A percentile compares a stretch with the other conserved stretches of the same genome.
These are phyloP conservation scores for Cantharis rufa DNA, from an alignment of 2,888 invertebrate species.

Conservation along the genomic window DNA sequence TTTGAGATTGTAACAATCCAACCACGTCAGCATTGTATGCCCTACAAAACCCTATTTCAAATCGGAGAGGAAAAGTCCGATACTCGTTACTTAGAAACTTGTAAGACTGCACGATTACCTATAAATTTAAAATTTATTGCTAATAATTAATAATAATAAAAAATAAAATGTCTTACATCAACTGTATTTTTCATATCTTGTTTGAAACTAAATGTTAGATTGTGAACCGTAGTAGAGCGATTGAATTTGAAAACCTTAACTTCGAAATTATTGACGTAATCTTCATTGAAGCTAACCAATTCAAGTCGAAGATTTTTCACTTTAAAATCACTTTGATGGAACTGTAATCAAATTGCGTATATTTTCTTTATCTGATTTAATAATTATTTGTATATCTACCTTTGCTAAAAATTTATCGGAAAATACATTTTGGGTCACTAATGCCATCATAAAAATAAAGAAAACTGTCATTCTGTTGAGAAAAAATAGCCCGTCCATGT, in stretches of 20 bases:
- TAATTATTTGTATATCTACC: neutral
- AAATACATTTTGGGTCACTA: neutral
- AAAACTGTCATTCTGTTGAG: neutral
- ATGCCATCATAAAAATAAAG: neutral
- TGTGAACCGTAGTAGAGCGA: neutral
- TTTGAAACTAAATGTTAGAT: neutral
- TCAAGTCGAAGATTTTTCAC: neutral
- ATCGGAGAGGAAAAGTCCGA: neutral
- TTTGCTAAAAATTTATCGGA: neutral
- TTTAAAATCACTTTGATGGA: neutral
- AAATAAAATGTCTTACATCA: neutral
- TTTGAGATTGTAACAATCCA: neutral
- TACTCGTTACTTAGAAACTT: neutral
- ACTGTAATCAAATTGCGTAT: neutral
- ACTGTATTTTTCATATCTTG: neutral
- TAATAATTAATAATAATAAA: too few relatives aligned
- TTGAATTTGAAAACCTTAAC: neutral
- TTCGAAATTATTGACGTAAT: neutral
- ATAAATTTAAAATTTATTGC: neutral
- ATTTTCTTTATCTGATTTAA: neutral
- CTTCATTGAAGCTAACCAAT: neutral
- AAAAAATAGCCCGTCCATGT: neutral
- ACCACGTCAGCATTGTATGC: neutral
- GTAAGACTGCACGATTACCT: neutral
- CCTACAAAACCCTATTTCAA: neutral